Percentiles rank a stretch among this genome's conserved stretches.
Conservation (phyloP, 2,888 invertebrate genomes). For the Encarsia formosa region DNA sequence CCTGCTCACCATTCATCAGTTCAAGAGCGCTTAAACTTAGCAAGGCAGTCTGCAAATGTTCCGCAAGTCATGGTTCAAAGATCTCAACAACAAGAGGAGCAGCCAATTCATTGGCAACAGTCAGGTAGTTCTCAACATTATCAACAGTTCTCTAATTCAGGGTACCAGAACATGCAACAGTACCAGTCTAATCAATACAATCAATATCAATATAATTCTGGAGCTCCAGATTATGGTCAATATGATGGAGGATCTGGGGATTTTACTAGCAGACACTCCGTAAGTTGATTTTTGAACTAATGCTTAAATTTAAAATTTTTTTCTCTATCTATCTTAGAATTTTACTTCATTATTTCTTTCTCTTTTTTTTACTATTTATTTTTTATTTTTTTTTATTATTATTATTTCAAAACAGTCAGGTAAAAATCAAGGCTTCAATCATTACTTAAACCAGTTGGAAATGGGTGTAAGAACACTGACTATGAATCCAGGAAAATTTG, state of each 20-base stretch:
- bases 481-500: slow-evolving; percentile 75
- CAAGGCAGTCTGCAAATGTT: slow-evolving; percentile 31
- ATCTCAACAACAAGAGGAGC: slow-evolving; percentile 30
- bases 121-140: slow-evolving; percentile 8
- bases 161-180: slow-evolving; percentile 28
- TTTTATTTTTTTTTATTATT: too few species aligned
- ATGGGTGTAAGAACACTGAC: slow-evolving; percentile 71
- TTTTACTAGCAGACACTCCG: slow-evolving; percentile 36
- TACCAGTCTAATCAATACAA: slow-evolving; percentile 27
- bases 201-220: slow-evolving; percentile 25
- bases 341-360: neutral
- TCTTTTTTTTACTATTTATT: too few species aligned
- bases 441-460: slow-evolving; percentile 62
- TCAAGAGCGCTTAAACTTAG: slow-evolving; percentile 40
- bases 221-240: slow-evolving; percentile 28
- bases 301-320: slow-evolving; percentile 1
- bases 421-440: too few species aligned
- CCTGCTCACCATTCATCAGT: slow-evolving; percentile 29
- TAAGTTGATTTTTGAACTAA: slow-evolving; percentile 18
- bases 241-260: slow-evolving; percentile 36
- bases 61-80: slow-evolving; percentile 28
- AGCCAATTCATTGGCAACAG: slow-evolving; percentile 30
- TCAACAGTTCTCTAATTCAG: too few species aligned
- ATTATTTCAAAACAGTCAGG: too few species aligned
- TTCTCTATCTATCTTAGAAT: neutral